Percentiles rank a stretch among this genome's conserved stretches.
These are phyloP conservation scores for Eptatretus burgeri DNA, from an alignment of 2,113 vertebrate genomes.

Conservation along the genomic window DNA sequence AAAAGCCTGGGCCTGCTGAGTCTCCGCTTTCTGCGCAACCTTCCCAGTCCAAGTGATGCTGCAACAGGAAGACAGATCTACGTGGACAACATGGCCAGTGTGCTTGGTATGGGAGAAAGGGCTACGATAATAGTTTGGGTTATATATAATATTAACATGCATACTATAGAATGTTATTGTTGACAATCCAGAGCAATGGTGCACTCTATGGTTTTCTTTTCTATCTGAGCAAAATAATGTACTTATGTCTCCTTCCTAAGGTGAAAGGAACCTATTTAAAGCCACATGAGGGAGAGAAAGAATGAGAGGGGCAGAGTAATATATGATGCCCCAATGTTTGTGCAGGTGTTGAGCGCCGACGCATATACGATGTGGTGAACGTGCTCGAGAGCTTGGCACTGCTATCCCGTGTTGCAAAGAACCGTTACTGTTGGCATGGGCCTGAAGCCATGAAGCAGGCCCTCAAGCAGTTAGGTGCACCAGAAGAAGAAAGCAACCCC, in stretches of 20 bases:
- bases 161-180: no score
- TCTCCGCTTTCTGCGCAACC: slow-evolving; percentile 4
- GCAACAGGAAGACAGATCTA: neutral
- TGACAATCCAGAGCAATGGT: no score
- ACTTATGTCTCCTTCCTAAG: no score
- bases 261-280: no score
- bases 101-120: neutral
- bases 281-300: no score
- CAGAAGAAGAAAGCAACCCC: no score
- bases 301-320: no score
- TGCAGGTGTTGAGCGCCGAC: slow-evolving; percentile 52
- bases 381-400: slow-evolving; percentile 56
- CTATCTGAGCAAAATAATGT: no score
- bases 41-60: neutral
- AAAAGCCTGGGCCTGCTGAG: slow-evolving; percentile 6
- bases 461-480: no score
- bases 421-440: slow-evolving; percentile 66
- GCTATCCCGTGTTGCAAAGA: slow-evolving; percentile 64
- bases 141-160: no score
- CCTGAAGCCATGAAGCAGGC: slow-evolving; percentile 20
- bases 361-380: slow-evolving; percentile 77
- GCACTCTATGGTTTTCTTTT: no score
- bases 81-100: neutral
- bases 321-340: slow-evolving; percentile 2
- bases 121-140: no score